Base-by-base conservation (phyloP, 2,797 vertebrate species). In the Acridotheres tristis region DNA sequence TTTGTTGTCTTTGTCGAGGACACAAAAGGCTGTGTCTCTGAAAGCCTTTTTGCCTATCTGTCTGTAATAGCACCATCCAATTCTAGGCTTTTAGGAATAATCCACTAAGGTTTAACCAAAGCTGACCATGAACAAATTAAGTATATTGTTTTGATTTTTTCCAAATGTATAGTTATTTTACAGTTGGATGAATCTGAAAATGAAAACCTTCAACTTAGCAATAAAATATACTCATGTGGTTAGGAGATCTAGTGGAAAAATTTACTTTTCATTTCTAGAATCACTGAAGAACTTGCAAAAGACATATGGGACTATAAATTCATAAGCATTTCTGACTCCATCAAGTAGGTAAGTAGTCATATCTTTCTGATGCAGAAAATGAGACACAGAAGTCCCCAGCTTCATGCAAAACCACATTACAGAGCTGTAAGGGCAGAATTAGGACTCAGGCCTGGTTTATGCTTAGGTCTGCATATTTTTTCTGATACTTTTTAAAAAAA, bases 161-260 rank as follows among this genome's bases (percentile, higher is more conserved):
- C 76, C 59, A 88, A 88, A 91, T 73, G 62, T 63, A 76, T 67
- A 38, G 69, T 91, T 95, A 91, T 90, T 96, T 94, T 94, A 93
- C 63, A 94, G 68, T 51, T 94, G 89, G 68, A 40, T 90, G 80
- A 93, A 78, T 91, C 63, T 84, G 92, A 92, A 97, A 96, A 94
- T 94, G 90, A 94, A 95, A 96, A 48, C 80, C 80, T 94, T 94
- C 85, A 93, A 61, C 80, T 96, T 90, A 85, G 83, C 76, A 84
- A 66, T 93, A 82, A 92, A 90, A 90, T 85, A 90, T 51, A 82
- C 71, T 69, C 79, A 8, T 81, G 77, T 90, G 88, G 82, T 91
- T 90, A 86, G 74, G 74, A 82, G 59, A 84, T 54, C 59, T 91
- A 94, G 73, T 90, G 78, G 79, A 91, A 94, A 94, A 89, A 83